Conservation (phyloP, 2,888 invertebrate genomes). For the Aleiodes testaceus region DNA sequence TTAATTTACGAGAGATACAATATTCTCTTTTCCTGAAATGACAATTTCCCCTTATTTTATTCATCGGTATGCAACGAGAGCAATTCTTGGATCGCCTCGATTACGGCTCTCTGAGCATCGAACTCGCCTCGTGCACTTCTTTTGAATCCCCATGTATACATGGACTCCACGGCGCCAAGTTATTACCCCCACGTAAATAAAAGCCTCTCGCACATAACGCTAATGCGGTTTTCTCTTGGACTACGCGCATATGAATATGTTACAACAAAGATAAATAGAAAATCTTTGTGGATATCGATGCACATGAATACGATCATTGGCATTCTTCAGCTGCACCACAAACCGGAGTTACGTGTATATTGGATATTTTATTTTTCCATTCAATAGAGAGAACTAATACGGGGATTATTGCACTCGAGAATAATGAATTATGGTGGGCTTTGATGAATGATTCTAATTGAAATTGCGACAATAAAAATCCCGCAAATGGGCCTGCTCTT, state of each 20-base stretch:
- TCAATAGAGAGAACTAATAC: neutral
- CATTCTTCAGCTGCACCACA: neutral
- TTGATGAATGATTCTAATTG: neutral
- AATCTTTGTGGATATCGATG: conserved; percentile 39
- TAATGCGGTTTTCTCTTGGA: neutral
- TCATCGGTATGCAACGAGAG: no score
- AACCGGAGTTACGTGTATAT: neutral
- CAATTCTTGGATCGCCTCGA: neutral
- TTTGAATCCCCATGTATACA: neutral
- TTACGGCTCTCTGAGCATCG: no score
- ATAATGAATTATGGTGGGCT: no score
- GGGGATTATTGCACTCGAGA: neutral
- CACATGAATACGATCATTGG: neutral
- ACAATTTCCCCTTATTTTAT: no score
- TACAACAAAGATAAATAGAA: conserved; percentile 34
- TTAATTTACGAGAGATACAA: no score
- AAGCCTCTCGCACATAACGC: neutral
- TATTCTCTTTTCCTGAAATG: no score
- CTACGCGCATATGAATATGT: neutral
- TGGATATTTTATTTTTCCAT: neutral
- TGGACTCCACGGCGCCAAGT: conserved; percentile 42
- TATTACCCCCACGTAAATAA: conserved; percentile 38
- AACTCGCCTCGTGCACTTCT: no score
- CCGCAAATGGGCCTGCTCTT: no score
- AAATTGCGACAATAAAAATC: neutral